These are phyloP conservation scores for Sebastolobus alascanus DNA, from an alignment of 2,797 vertebrate genomes.

Conservation along the genomic window DNA sequence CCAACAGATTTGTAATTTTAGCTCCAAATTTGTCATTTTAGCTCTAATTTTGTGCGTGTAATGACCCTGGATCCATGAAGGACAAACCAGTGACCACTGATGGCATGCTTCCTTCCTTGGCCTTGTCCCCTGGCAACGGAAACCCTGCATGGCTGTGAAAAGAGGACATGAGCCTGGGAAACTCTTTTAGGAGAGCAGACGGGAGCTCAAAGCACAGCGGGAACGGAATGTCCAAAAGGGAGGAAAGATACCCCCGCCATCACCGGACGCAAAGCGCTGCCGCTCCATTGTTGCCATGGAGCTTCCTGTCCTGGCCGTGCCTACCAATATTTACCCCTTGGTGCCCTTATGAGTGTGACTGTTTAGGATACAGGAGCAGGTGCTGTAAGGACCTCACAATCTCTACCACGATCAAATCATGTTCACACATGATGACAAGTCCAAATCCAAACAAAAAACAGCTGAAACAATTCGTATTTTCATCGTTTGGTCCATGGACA, in stretches of 20 bases:
- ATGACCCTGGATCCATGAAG: conserved; percentile 34
- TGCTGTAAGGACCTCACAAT: background rate
- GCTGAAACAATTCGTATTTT: background rate
- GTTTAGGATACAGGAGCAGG: conserved; percentile 29
- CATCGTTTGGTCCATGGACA: background rate
- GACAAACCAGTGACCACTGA: conserved; percentile 53
- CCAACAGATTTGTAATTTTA: conserved; percentile 8
- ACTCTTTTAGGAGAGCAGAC: conserved; percentile 76
- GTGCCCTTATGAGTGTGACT: conserved; percentile 21
- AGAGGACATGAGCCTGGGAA: conserved; percentile 84
- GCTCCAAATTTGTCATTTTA: conserved; percentile 26
- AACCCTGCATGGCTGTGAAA: conserved; percentile 80
- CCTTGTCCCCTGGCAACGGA: conserved; percentile 83
- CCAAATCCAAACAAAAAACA: background rate
- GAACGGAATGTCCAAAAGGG: conserved; percentile 80
- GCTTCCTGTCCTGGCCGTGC: conserved; percentile 63
- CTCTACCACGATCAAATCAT: background rate
- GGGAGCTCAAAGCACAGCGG: conserved; percentile 76
- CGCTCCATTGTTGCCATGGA: conserved; percentile 51
- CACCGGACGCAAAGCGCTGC: conserved; percentile 68
- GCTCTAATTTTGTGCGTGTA: conserved; percentile 15
- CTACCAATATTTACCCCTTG: conserved; percentile 35
- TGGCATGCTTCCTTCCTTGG: conserved; percentile 79
- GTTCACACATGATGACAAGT: background rate
- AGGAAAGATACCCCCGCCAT: conserved; percentile 60